Evolutionary conservation across 2,888 invertebrate species (phyloP).

Genomic region (Eupeodes latifasciatus): DNA sequence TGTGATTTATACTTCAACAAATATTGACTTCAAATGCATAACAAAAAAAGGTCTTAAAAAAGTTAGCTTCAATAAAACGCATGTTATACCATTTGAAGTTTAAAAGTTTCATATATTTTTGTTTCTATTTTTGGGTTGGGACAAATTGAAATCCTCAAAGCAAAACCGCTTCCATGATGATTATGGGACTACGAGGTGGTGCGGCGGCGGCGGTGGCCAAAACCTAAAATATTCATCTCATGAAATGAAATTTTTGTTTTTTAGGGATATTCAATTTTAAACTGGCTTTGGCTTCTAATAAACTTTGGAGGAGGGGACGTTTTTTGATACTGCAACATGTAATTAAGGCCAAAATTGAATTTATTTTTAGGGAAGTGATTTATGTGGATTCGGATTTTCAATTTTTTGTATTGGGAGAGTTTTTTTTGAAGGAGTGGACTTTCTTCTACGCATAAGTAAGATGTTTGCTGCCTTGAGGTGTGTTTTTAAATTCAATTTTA

Average conservation of each 20-base stretch:
- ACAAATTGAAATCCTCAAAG: constrained; percentile 49
- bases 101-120: background rate
- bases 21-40: constrained; percentile 46
- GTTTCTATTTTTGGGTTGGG: background rate
- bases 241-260: constrained; percentile 26
- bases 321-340: constrained; percentile 42
- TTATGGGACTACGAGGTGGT: background rate
- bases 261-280: constrained; percentile 24
- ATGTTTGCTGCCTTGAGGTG: background rate
- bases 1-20: constrained; percentile 65
- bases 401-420: background rate
- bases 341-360: constrained; percentile 73
- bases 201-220: background rate
- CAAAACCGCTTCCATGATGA: constrained; percentile 9
- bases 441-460: background rate
- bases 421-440: constrained; percentile 37
- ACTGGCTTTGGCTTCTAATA: background rate
- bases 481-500: background rate
- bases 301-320: constrained; percentile 33
- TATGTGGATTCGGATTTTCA: background rate
- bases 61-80: constrained; percentile 14
- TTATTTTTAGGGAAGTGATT: constrained; percentile 45
- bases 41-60: constrained; percentile 23
- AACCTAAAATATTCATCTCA: constrained; percentile 18
- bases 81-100: constrained; percentile 34